Evolutionary conservation across 2,113 vertebrate genomes (phyloP).

Genomic region (Petroica traversi): DNA sequence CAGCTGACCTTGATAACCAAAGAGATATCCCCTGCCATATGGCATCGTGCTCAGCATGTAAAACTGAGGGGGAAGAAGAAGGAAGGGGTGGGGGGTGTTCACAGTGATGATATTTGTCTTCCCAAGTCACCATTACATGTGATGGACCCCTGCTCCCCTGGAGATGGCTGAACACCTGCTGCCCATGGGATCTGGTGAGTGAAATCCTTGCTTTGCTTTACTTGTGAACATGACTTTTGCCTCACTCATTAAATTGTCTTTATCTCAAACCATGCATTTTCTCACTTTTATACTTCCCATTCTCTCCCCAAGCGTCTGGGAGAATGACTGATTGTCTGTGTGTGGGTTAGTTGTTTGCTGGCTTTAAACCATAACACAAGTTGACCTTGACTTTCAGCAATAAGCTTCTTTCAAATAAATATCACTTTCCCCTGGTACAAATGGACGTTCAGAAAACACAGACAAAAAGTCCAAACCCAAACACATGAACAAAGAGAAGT

Average conservation of each 20-base stretch:
- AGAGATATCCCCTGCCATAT: neutral
- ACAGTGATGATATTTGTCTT: neutral
- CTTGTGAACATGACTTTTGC: neutral
- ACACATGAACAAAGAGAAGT: accelerated
- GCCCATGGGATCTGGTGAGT: neutral
- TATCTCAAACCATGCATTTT: neutral
- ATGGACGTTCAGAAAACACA: constrained; percentile 25
- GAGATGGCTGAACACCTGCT: neutral
- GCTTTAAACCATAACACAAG: neutral
- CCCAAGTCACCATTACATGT: no score
- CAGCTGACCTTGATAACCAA: neutral
- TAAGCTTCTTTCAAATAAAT: constrained; percentile 57
- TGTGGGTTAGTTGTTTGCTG: neutral
- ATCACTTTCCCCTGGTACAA: constrained; percentile 35
- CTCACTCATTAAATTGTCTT: neutral
- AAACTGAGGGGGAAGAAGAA: neutral
- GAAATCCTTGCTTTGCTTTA: neutral
- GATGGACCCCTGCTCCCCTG: neutral
- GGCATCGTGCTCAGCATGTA: neutral
- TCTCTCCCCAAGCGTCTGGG: neutral
- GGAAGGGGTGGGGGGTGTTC: neutral
- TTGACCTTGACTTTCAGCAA: constrained; percentile 56
- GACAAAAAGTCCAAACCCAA: neutral
- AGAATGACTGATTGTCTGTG: neutral
- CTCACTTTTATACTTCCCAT: neutral